Percentiles rank a stretch among this genome's conserved stretches.
Conservation (phyloP, 2,113 vertebrate genomes). For the Neoarius graeffei region DNA sequence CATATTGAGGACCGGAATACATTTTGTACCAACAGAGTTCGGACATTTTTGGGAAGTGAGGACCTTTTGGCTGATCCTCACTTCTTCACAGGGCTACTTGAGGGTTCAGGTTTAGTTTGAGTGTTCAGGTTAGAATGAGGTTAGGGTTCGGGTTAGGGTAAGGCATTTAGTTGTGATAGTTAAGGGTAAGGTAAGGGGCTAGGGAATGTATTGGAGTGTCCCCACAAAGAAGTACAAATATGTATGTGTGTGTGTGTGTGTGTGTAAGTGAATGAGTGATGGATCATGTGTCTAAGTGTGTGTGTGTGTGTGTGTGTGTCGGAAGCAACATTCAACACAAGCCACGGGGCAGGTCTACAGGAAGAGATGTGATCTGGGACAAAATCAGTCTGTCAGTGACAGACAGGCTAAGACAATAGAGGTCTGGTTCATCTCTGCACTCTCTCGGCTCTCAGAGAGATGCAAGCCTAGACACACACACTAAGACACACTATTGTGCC, state of each 20-base stretch:
- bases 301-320: slow-evolving; percentile 33
- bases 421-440: slow-evolving; percentile 35
- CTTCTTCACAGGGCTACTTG: no score
- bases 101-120: no score
- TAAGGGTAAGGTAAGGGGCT: no score
- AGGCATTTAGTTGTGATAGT: no score
- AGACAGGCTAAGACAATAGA: slow-evolving; percentile 52
- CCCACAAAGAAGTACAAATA: no score
- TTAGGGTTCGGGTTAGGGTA: no score
- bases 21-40: no score
- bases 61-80: no score
- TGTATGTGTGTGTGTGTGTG: neutral
- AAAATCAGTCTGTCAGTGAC: slow-evolving; percentile 48
- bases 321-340: slow-evolving; percentile 47
- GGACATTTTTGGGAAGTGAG: no score
- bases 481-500: slow-evolving; percentile 5
- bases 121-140: no score
- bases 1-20: neutral
- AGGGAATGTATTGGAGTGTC: no score
- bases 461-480: slow-evolving; percentile 30
- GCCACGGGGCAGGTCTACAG: slow-evolving; percentile 47
- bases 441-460: slow-evolving; percentile 22
- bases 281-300: slow-evolving; percentile 21
- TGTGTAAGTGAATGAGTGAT: slow-evolving; percentile 20
- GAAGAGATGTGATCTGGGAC: slow-evolving; percentile 54